phyloP scores from a whole-genome alignment of 2,113 vertebrate species.

The Malaclemys terrapin region DNA sequence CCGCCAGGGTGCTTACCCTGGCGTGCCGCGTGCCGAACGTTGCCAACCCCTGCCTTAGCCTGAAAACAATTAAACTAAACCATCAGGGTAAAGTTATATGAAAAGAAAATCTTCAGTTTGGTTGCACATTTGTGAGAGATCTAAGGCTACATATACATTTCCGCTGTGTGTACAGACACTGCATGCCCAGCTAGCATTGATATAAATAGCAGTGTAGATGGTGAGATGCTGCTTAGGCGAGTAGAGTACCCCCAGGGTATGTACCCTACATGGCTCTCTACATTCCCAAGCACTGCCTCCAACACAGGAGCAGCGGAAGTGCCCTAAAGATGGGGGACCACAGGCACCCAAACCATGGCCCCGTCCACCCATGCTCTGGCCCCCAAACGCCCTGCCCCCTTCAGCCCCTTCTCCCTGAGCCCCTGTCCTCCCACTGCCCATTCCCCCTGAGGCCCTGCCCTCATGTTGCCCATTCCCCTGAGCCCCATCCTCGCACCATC shows the following conservation, averaged over 20 bases:
- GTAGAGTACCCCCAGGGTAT: neutral
- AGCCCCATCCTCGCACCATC: too few species aligned
- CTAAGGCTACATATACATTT: neutral
- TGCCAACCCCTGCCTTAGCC: neutral
- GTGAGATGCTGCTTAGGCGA: neutral
- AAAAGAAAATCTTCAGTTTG: neutral
- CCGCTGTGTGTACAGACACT: neutral
- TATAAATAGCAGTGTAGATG: neutral
- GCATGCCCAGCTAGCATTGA: neutral
- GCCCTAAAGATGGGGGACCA: too few species aligned
- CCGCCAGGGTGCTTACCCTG: too few species aligned
- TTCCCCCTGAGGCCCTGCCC: too few species aligned
- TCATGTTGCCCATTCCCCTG: too few species aligned
- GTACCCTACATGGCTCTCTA: neutral
- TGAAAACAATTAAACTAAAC: conserved; percentile 9
- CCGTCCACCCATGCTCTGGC: too few species aligned
- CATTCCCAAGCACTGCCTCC: neutral
- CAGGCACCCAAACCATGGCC: too few species aligned
- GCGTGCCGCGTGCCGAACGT: too few species aligned
- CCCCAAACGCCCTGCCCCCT: too few species aligned
- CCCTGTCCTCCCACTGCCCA: too few species aligned
- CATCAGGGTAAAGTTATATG: neutral
- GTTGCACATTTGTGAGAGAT: neutral
- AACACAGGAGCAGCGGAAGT: too few species aligned
- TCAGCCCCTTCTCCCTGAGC: too few species aligned